Evolutionary conservation across 2,888 invertebrate species (phyloP).

Genomic region (Chromoteleia sp.): DNA sequence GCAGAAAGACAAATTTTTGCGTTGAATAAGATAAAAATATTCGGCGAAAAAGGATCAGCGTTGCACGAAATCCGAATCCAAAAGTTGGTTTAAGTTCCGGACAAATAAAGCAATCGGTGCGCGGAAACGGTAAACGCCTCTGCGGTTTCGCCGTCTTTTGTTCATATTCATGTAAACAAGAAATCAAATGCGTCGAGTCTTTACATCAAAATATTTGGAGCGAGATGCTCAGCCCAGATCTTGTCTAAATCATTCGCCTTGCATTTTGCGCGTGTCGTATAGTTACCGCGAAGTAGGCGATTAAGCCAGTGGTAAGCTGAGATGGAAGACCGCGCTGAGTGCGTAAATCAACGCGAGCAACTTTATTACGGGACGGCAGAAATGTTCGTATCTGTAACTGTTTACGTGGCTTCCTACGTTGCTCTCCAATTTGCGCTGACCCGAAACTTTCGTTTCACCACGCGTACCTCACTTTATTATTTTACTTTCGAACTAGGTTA

Average conservation of each 20-base stretch:
- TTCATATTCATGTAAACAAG: constrained; percentile 51
- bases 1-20: too few relatives aligned
- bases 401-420: constrained; percentile 49
- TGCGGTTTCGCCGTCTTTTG: constrained; percentile 54
- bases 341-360: constrained; percentile 74
- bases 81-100: constrained; percentile 45
- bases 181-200: constrained; percentile 42
- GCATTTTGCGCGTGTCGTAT: constrained; percentile 45
- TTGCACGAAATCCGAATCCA: constrained; percentile 40
- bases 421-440: constrained; percentile 54
- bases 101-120: constrained; percentile 50
- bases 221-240: constrained; percentile 52
- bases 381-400: constrained; percentile 59
- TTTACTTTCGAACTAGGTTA: constrained; percentile 16
- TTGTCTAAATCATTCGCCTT: constrained; percentile 64
- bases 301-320: constrained; percentile 73
- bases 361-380: constrained; percentile 44
- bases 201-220: constrained; percentile 57
- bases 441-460: constrained; percentile 55
- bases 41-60: constrained; percentile 11
- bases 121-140: constrained; percentile 44
- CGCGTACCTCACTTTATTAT: constrained; percentile 37
- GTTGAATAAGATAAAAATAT: too few relatives aligned
- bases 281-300: constrained; percentile 69
- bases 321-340: constrained; percentile 71